Conservation (phyloP, 2,888 invertebrate genomes). For the Exocentrus adspersus region DNA sequence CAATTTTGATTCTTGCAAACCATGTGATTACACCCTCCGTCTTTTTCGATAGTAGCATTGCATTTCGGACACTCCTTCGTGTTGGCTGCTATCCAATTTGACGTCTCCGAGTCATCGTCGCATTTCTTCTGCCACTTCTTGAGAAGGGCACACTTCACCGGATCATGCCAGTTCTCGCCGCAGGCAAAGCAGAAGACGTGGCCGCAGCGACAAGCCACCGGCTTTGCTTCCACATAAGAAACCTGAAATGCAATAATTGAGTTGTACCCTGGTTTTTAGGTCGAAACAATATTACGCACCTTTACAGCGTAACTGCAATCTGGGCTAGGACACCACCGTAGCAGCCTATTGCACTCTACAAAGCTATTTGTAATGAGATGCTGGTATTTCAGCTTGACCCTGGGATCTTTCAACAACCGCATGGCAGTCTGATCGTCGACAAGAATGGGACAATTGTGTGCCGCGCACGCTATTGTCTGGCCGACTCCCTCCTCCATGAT, state of each 20-base stretch:
- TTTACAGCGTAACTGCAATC: constrained; percentile 97
- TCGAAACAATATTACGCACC: no score
- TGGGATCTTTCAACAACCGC: constrained; percentile 85
- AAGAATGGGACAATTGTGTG: constrained; percentile 95
- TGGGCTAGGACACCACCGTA: constrained; percentile 98
- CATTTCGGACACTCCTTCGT: constrained; percentile 99
- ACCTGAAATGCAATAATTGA: no score
- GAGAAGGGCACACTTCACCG: constrained; percentile 92
- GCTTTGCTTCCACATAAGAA: constrained; percentile 83
- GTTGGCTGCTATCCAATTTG: constrained; percentile 99
- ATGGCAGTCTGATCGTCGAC: constrained; percentile 98
- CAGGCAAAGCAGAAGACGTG: constrained; percentile 97
- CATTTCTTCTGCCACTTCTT: constrained; percentile 99
- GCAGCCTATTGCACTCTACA: constrained; percentile 95
- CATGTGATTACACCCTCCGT: constrained; percentile 99
- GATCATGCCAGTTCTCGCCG: constrained; percentile 98
- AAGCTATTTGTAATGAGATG: constrained; percentile 98
- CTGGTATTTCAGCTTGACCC: constrained; percentile 93
- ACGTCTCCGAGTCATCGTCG: constrained; percentile 98
- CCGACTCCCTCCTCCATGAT: constrained; percentile 98
- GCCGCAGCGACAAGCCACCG: constrained; percentile 93
- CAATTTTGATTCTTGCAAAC: constrained; percentile 98
- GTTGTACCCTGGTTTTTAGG: no score
- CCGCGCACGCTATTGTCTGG: constrained; percentile 96
- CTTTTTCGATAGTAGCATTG: constrained; percentile 94